Conservation (phyloP, 2,797 vertebrate genomes). For the Hipposideros larvatus region DNA sequence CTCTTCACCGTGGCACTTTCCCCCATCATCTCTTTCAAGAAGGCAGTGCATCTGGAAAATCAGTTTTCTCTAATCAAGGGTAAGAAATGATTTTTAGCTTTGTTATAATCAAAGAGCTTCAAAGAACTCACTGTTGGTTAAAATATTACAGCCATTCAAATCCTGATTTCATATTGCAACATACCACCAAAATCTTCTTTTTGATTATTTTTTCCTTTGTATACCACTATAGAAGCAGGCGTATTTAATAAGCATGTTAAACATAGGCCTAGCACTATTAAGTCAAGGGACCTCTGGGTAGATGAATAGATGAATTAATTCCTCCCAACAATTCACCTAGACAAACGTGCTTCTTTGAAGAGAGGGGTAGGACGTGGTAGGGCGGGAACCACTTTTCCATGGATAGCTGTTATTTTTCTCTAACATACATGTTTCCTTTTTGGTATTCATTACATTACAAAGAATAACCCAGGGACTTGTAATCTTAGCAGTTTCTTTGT, state of each 20-base stretch:
- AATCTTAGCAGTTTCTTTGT: constrained; percentile 36
- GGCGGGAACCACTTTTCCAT: background rate
- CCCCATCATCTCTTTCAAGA: constrained; percentile 66
- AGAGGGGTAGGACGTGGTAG: fast-evolving
- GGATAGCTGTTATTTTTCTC: background rate
- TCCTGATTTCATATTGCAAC: constrained; percentile 69
- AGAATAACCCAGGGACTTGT: constrained; percentile 52
- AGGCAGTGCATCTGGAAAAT: constrained; percentile 72
- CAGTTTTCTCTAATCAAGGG: constrained; percentile 68
- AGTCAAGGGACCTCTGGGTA: background rate
- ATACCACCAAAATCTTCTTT: constrained; percentile 66
- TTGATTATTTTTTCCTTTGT: constrained; percentile 52
- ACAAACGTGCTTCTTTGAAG: background rate
- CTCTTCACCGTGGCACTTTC: constrained; percentile 6
- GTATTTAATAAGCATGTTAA: constrained; percentile 71
- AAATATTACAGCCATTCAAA: constrained; percentile 70
- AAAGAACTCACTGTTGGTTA: constrained; percentile 44
- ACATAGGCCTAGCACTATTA: constrained; percentile 17
- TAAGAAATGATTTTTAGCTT: constrained; percentile 71
- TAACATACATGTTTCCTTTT: background rate
- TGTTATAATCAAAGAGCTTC: constrained; percentile 74
- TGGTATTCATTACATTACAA: constrained; percentile 20
- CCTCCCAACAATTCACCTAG: constrained; percentile 59
- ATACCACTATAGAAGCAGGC: constrained; percentile 24
- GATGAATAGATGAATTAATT: constrained; percentile 69